These are phyloP conservation scores for Carabus problematicus DNA, from an alignment of 2,888 invertebrate genomes.

Conservation along the genomic window DNA sequence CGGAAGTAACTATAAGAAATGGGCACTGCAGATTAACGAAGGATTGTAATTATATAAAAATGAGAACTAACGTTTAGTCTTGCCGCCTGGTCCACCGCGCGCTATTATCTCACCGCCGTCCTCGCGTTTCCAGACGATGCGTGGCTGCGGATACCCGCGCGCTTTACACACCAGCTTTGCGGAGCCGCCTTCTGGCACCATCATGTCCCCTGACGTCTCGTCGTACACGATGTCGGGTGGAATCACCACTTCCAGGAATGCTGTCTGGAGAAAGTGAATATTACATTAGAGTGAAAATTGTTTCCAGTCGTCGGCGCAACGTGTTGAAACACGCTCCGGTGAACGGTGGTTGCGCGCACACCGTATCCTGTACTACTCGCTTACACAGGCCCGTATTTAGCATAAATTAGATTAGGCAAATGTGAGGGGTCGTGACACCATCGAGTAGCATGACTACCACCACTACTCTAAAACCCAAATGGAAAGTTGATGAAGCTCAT, in stretches of 20 bases:
- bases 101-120: conserved; percentile 84
- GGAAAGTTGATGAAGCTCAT: too few species aligned
- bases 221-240: conserved; percentile 90
- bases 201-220: conserved; percentile 91
- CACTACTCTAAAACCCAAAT: too few species aligned
- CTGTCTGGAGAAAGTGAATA: conserved; percentile 65
- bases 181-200: conserved; percentile 92
- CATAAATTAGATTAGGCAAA: too few species aligned
- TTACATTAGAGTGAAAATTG: too few species aligned
- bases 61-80: conserved; percentile 71
- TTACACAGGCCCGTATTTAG: too few species aligned
- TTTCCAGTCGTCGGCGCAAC: too few species aligned
- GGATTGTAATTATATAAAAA: not conserved
- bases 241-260: conserved; percentile 88
- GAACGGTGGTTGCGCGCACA: too few species aligned
- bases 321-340: too few species aligned
- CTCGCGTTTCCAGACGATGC: conserved; percentile 86
- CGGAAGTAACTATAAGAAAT: conserved; percentile 66
- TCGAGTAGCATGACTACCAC: too few species aligned
- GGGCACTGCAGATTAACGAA: not conserved
- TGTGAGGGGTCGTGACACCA: too few species aligned
- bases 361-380: too few species aligned
- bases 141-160: conserved; percentile 83
- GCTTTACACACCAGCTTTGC: conserved; percentile 88
- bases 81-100: conserved; percentile 74